These are phyloP conservation scores for Silvanus unidentatus DNA, from an alignment of 2,888 invertebrate species.

Conservation along the genomic window DNA sequence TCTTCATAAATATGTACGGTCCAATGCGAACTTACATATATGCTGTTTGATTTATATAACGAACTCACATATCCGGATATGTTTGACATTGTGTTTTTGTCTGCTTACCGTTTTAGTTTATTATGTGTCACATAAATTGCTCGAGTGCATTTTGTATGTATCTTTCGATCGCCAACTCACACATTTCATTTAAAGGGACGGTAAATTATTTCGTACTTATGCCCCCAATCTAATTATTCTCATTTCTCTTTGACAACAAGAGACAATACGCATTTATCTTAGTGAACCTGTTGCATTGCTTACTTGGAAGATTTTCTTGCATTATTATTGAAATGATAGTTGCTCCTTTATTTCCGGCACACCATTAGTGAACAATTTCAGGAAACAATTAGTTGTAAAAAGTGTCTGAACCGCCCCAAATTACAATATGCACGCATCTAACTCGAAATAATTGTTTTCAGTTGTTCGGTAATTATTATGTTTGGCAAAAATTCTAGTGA, in stretches of 20 bases:
- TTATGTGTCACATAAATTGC: constrained; percentile 29
- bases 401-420: no score
- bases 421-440: no score
- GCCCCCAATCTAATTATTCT: no score
- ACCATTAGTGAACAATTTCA: constrained; percentile 25
- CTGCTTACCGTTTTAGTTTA: constrained; percentile 20
- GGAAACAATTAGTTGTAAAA: constrained; percentile 22
- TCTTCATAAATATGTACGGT: constrained; percentile 40
- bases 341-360: constrained; percentile 10
- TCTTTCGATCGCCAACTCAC: constrained; percentile 16
- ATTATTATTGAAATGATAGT: no score
- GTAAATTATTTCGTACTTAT: constrained; percentile 2
- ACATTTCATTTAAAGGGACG: constrained; percentile 8
- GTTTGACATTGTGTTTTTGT: constrained; percentile 28
- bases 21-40: constrained; percentile 18
- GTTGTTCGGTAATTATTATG: no score
- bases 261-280: no score
- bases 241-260: no score
- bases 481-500: no score
- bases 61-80: constrained; percentile 34
- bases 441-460: no score
- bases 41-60: constrained; percentile 39
- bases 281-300: no score
- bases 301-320: no score
- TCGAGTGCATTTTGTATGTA: constrained; percentile 21